A percentile compares a stretch with the other conserved stretches of the same genome.
Evolutionary conservation across 2,888 invertebrate species (phyloP).

Genomic region (Chrysolina oricalcia): DNA sequence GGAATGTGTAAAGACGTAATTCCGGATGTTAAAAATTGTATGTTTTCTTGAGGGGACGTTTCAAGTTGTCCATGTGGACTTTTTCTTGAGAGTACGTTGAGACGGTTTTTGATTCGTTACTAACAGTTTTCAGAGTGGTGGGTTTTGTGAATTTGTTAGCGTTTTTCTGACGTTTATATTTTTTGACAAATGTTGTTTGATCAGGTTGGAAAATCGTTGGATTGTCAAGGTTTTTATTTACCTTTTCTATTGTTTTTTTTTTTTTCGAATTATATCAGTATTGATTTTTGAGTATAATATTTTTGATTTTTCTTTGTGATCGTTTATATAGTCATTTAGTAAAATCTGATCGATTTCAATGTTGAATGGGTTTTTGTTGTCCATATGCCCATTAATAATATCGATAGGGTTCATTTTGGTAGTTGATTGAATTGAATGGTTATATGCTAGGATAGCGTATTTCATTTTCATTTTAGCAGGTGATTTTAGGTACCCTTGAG

Average conservation of each 20-base stretch:
- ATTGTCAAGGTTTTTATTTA: conserved; percentile 1
- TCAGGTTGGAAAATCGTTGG: not conserved
- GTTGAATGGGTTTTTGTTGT: not conserved
- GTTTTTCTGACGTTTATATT: not conserved
- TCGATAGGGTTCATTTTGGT: conserved; percentile 2
- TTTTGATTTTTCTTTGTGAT: not conserved
- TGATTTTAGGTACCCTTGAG: not conserved
- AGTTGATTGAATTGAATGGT: not conserved
- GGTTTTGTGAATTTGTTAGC: not conserved
- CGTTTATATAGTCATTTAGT: not conserved
- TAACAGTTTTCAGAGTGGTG: too few relatives aligned
- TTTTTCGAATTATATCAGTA: not conserved
- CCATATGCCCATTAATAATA: not conserved
- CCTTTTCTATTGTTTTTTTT: not conserved
- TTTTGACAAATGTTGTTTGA: not conserved
- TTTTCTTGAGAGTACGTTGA: not conserved
- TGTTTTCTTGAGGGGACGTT: not conserved
- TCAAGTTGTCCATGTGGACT: too few relatives aligned
- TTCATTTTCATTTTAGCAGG: not conserved
- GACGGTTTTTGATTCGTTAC: not conserved
- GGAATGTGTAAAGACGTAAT: not conserved
- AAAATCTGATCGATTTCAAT: not conserved
- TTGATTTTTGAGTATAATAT: not conserved
- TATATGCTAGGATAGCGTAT: not conserved
- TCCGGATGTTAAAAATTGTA: not conserved